Base-by-base conservation (phyloP, 1,140 invertebrate species). In the Telenomus remus region DNA sequence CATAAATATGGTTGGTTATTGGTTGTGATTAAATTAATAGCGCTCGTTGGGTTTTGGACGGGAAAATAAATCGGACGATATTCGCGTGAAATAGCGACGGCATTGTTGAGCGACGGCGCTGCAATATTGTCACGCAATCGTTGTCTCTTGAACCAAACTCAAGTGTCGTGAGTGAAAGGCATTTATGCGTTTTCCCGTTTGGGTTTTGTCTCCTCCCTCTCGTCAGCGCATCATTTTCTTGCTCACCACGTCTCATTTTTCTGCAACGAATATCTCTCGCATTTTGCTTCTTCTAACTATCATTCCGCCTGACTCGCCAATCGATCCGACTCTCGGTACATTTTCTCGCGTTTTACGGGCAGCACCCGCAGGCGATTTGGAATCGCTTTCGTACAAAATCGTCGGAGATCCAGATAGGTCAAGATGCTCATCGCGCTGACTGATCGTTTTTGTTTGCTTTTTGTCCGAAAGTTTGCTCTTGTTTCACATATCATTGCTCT, bases 321-420 rank as follows among this genome's bases (percentile, higher is more conserved):
- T 78, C 69, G 76, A 78, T 78, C 47, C 50, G 46, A 66, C 70
- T 73, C 59, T 78, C 63, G 44, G 51, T 39, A 27, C 19, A 73
- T 78, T 78, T 73, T 73, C 69, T 65, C 59, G 64, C 69, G 64
- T 49, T 44, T 37, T 6, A 27, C 19, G 19, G n/a, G 37, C 48
- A 65, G 69, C 37, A 73, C 65, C 64, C 75, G 68, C 59, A 64
- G 75, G 75, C 59, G 65, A 78, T 72, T 69, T 72, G 69, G 46
- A 74, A 73, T 73, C 69, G 59, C 65, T 73, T 70, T 69, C 60
- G 69, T 66, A 35, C n/a, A 65, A 64, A 73, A 54, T 78, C 56
- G 42, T 11, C 51, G 39, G 12, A 64, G 60, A 57, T 44, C 39
- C 8, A 73, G 69, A 70, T 70, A 78, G 64, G 65, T 73, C 76